Evolutionary conservation across 2,797 vertebrate species (phyloP).

Genomic region (Neosilurus mollespiculum): DNA sequence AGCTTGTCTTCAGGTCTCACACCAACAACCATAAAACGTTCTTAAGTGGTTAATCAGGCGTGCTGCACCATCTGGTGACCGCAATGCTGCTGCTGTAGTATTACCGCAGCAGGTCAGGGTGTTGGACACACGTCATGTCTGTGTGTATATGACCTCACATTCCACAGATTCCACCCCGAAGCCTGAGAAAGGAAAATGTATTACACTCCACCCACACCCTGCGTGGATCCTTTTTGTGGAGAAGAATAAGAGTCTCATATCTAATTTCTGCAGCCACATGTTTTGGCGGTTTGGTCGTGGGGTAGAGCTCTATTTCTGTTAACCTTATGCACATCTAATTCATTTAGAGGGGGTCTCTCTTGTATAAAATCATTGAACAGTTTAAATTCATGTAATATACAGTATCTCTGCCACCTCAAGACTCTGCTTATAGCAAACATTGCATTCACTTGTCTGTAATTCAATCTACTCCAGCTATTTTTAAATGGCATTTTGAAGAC

Average conservation of each 20-base stretch:
- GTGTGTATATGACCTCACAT: conserved; percentile 60
- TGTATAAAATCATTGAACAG: neutral
- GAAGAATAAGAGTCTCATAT: neutral
- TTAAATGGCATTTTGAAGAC: conserved; percentile 76
- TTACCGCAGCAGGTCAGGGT: neutral
- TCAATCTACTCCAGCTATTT: conserved; percentile 76
- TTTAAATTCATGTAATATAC: conserved; percentile 29
- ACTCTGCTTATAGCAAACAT: conserved; percentile 70
- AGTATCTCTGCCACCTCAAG: conserved; percentile 58
- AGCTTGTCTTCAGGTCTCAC: neutral
- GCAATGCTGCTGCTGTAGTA: conserved; percentile 38
- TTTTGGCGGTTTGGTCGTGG: neutral
- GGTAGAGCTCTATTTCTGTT: neutral
- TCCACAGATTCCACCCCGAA: conserved; percentile 62
- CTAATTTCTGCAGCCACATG: neutral
- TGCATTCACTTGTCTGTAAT: conserved; percentile 74
- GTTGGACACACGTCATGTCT: conserved; percentile 55
- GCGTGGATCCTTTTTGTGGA: neutral
- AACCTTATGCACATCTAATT: neutral
- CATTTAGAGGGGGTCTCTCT: too few relatives aligned
- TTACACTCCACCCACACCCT: conserved; percentile 33
- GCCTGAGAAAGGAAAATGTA: conserved; percentile 57
- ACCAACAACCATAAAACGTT: neutral
- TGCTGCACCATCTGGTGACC: conserved; percentile 8
- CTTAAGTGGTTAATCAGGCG: neutral